Evolutionary conservation across 2,113 vertebrate genomes (phyloP).

Genomic region (Trogon melanurus): DNA sequence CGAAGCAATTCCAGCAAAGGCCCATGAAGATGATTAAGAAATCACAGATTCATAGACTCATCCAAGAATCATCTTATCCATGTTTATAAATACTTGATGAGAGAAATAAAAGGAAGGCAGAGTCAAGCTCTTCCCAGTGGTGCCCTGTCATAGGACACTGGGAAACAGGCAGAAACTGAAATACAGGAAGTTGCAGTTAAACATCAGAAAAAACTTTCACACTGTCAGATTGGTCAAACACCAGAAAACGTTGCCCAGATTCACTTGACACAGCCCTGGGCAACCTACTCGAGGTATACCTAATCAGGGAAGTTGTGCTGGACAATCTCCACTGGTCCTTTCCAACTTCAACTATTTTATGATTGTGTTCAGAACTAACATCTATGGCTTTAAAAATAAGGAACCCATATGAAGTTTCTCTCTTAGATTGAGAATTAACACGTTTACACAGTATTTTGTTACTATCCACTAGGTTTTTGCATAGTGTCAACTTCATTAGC

Average conservation of each 20-base stretch:
- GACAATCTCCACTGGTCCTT: not conserved
- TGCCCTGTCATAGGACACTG: not conserved
- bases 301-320: not conserved
- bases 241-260: not conserved
- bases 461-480: not conserved
- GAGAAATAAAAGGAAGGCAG: rapidly evolving
- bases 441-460: not conserved
- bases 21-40: not conserved
- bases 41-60: not conserved
- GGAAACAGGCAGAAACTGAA: not conserved
- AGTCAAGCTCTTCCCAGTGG: not conserved
- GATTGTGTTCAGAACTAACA: not conserved
- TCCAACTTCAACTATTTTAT: not conserved
- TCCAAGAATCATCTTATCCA: not conserved
- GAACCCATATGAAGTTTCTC: not conserved
- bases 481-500: not conserved
- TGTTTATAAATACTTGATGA: not conserved
- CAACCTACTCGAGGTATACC: not conserved
- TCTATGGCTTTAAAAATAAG: not conserved
- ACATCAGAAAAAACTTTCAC: not conserved
- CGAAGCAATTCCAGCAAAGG: not conserved
- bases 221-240: not conserved
- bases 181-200: not conserved
- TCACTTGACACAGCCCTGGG: not conserved
- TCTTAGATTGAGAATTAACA: not conserved